Evolutionary conservation across 2,888 invertebrate species (phyloP).

Genomic region (Papilio elwesi): DNA sequence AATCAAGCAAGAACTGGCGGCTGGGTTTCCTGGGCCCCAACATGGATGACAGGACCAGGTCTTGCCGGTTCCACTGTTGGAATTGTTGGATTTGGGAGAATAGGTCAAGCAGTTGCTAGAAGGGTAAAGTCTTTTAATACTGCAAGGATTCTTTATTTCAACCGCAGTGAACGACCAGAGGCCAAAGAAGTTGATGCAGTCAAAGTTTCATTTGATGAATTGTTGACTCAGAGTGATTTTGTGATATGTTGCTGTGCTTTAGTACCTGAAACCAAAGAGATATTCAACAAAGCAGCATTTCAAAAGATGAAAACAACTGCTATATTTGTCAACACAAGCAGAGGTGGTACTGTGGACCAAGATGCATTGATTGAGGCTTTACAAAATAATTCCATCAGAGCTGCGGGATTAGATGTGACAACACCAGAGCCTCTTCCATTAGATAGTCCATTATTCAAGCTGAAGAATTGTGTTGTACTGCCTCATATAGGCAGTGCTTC

Average conservation of each 20-base stretch:
- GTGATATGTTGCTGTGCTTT: conserved; percentile 92
- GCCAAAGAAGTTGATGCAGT: conserved; percentile 87
- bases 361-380: conserved; percentile 90
- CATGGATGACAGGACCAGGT: conserved; percentile 95
- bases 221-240: conserved; percentile 92
- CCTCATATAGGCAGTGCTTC: conserved; percentile 98
- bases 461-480: conserved; percentile 90
- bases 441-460: conserved; percentile 88
- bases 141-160: conserved; percentile 88
- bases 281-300: conserved; percentile 93
- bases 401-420: conserved; percentile 96
- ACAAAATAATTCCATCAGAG: conserved; percentile 87
- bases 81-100: conserved; percentile 92
- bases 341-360: conserved; percentile 93
- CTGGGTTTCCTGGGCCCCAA: conserved; percentile 95
- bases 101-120: conserved; percentile 91
- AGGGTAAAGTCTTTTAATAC: conserved; percentile 91
- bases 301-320: conserved; percentile 93
- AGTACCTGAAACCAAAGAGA: conserved; percentile 89
- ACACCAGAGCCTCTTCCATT: conserved; percentile 95
- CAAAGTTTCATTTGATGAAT: conserved; percentile 87
- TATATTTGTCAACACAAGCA: conserved; percentile 94
- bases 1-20: conserved; percentile 88
- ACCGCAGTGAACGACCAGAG: conserved; percentile 86
- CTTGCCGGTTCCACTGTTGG: conserved; percentile 92